Conservation (phyloP, 64 coral and sea anemone genomes). For the Montipora efflorescens region DNA sequence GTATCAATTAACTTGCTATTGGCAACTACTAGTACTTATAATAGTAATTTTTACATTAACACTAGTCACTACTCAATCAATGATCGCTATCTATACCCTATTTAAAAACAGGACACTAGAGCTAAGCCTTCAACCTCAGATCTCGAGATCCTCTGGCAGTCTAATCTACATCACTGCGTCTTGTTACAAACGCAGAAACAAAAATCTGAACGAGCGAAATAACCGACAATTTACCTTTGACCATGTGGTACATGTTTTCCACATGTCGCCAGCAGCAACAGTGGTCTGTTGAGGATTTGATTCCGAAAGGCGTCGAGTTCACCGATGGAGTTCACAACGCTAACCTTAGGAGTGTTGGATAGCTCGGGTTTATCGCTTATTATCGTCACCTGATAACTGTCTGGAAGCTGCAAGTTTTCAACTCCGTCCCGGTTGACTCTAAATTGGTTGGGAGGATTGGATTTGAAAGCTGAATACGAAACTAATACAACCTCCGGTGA, state of each 20-base stretch:
- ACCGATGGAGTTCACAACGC: not conserved
- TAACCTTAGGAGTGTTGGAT: slow-evolving; percentile 47
- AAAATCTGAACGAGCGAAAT: not conserved
- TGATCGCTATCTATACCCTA: too few relatives aligned
- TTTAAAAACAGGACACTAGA: too few relatives aligned
- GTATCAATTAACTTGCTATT: too few relatives aligned
- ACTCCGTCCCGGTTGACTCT: not conserved
- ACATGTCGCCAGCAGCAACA: slow-evolving; percentile 66
- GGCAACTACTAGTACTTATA: too few relatives aligned
- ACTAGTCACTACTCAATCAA: too few relatives aligned
- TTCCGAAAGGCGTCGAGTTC: slow-evolving; percentile 67
- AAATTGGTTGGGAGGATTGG: slow-evolving; percentile 69
- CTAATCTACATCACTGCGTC: too few relatives aligned
- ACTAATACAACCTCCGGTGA: slow-evolving; percentile 50
- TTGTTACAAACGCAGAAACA: not conserved
- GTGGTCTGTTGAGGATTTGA: slow-evolving; percentile 67
- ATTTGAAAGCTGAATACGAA: slow-evolving; percentile 58
- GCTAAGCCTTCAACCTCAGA: too few relatives aligned
- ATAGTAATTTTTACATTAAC: not conserved
- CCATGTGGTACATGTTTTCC: slow-evolving; percentile 89
- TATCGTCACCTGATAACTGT: slow-evolving; percentile 36
- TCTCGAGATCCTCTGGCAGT: too few relatives aligned
- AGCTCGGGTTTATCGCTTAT: slow-evolving; percentile 78
- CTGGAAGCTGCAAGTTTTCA: slow-evolving; percentile 26
- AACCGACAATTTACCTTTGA: slow-evolving; percentile 62